phyloP scores from a whole-genome alignment of 2,113 vertebrate species.

The Steatornis caripensis region DNA sequence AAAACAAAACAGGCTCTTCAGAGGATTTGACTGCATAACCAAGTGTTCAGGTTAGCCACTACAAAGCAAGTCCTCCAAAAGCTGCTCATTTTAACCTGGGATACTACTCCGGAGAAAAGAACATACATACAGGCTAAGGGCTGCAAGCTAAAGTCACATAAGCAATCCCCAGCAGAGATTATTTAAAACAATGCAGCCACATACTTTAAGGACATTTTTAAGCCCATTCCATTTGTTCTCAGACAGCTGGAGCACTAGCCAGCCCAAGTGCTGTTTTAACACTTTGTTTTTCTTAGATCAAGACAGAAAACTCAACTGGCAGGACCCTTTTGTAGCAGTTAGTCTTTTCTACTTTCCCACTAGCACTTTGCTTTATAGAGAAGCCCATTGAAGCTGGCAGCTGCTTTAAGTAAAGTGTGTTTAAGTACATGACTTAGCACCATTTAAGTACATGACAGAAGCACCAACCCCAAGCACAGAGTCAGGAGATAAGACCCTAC shows the following conservation, averaged over 20 bases:
- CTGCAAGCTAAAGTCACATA: background rate
- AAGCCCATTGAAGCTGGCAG: background rate
- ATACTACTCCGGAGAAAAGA: background rate
- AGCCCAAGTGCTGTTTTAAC: background rate
- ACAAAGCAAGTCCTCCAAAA: background rate
- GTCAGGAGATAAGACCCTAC: background rate
- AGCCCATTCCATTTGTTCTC: constrained; percentile 11
- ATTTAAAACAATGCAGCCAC: constrained; percentile 1
- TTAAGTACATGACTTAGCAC: background rate
- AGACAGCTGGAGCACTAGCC: constrained; percentile 6
- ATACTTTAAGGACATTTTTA: background rate
- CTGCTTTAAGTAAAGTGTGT: background rate
- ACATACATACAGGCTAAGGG: rapidly evolving
- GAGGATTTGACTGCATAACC: background rate
- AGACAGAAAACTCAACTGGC: background rate
- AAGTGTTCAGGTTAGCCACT: background rate
- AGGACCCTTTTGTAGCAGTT: background rate
- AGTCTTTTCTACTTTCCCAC: background rate
- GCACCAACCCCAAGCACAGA: background rate
- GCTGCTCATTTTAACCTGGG: background rate
- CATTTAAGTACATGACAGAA: background rate
- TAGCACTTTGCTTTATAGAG: background rate
- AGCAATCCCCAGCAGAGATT: background rate
- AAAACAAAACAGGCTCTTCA: background rate
- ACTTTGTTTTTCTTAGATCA: background rate